These are phyloP conservation scores for Ptyas mucosa DNA, from an alignment of 2,113 vertebrate genomes.

Conservation along the genomic window DNA sequence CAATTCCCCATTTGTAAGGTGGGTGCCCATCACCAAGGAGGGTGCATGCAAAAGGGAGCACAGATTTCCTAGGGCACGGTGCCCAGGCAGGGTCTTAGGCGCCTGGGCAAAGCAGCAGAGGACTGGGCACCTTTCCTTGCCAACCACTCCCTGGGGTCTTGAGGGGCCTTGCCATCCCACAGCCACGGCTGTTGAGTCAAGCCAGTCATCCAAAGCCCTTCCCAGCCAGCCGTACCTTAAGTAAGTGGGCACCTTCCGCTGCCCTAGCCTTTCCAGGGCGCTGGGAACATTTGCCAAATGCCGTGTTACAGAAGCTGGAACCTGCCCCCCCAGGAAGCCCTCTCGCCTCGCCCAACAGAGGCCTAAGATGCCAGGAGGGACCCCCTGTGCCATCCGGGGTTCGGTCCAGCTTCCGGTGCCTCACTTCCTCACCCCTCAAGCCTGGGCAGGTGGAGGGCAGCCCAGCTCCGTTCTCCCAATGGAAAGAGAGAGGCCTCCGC, in stretches of 20 bases:
- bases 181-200: background rate
- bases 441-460: background rate
- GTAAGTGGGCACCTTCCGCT: background rate
- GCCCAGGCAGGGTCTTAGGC: background rate
- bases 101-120: background rate
- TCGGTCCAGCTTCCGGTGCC: background rate
- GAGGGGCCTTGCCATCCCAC: background rate
- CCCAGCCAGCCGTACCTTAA: background rate
- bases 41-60: background rate
- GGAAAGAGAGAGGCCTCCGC: background rate
- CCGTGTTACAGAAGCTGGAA: too few species aligned
- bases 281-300: background rate
- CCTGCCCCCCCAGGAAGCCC: too few species aligned
- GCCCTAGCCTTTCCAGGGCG: background rate
- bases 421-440: conserved; percentile 24
- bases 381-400: background rate
- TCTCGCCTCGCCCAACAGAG: too few species aligned
- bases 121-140: background rate
- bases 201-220: background rate
- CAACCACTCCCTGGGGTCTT: background rate
- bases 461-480: background rate
- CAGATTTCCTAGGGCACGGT: background rate
- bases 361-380: background rate
- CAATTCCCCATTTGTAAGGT: background rate
- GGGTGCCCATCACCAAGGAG: background rate